Conservation (phyloP, 1,140 invertebrate genomes). For the Ericerus pela region DNA sequence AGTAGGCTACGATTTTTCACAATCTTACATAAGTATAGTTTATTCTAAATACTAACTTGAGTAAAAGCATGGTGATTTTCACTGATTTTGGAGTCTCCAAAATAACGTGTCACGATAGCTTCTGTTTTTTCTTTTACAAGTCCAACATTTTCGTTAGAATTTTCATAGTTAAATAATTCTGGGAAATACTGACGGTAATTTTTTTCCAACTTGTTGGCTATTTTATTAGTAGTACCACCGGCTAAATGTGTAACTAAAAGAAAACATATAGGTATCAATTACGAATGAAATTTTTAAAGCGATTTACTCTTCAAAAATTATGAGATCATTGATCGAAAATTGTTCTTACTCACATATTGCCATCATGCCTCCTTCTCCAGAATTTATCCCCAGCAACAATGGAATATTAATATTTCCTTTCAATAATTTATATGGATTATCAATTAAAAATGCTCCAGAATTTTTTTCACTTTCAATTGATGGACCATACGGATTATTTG, state of each 20-base stretch:
- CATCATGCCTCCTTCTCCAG: constrained; percentile 8
- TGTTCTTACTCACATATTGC: not conserved
- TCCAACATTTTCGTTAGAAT: not conserved
- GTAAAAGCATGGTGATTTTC: not conserved
- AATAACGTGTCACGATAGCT: not conserved
- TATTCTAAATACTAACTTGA: too few relatives aligned
- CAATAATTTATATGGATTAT: constrained; percentile 9
- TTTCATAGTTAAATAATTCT: not conserved
- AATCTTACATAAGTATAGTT: too few relatives aligned
- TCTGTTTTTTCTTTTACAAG: not conserved
- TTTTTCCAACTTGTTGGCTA: not conserved
- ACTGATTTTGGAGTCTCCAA: not conserved
- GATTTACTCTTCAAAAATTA: not conserved
- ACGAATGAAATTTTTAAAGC: not conserved
- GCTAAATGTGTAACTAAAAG: not conserved
- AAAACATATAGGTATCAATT: not conserved
- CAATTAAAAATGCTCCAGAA: constrained; percentile 1
- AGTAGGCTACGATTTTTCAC: too few relatives aligned
- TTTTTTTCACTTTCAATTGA: not conserved
- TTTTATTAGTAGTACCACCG: too few relatives aligned
- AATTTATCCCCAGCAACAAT: not conserved
- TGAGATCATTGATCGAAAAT: not conserved
- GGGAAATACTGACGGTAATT: not conserved
- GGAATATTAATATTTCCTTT: constrained; percentile 3
- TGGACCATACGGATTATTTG: not conserved